Evolutionary conservation across 2,888 invertebrate species (phyloP), one percentile per base, ranked within the genome.

Genomic region (Ethmia dodecea): DNA sequence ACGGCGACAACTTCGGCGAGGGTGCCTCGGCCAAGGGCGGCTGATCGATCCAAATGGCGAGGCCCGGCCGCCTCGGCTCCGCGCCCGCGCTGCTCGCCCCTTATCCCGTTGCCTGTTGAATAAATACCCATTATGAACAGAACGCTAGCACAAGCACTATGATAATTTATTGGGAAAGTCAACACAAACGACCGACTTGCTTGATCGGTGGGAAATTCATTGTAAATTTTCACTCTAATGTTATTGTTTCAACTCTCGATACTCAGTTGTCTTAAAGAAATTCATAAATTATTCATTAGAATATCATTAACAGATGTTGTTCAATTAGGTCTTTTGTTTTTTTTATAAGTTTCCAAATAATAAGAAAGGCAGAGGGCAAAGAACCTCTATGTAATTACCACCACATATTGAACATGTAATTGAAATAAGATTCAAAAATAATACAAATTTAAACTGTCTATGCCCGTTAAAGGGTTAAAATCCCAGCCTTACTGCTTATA

Each of bases 11-110:
- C 73, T 72, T 68, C 67, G 58, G 52, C 41, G 52, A 51, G 70
- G 66, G 65, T 51, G 64, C 71, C 60, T 67, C 64, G 80, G 75
- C 81, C 84, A 83, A 83, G 84, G 83, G 75, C 81, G 73, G 55
- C 64, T 60, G 57, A 81, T 79, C 67, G 83, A 70, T 70, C 66
- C 48, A 33, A 50, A 49, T 49, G 43, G 51, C 47, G 45, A 51
- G 52, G 51, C 45, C 47, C 49, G 40, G 50, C 42, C 38, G 47
- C 42, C 47, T 40, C 40, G 37, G 33, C 35, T 44, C 43, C 49
- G 54, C 54, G 57, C 64, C 60, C 69, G 52, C 55, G 63, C 69
- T 64, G 64, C 58, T 51, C 48, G 37, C 47, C 36, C 40, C 38
- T 43, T 41, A 33, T 38, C 37, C 45, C 38, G 11, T 45, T 42